Conservation (phyloP, 53 echinoderm and acorn worm genomes). For the Echinometra lucunter region DNA sequence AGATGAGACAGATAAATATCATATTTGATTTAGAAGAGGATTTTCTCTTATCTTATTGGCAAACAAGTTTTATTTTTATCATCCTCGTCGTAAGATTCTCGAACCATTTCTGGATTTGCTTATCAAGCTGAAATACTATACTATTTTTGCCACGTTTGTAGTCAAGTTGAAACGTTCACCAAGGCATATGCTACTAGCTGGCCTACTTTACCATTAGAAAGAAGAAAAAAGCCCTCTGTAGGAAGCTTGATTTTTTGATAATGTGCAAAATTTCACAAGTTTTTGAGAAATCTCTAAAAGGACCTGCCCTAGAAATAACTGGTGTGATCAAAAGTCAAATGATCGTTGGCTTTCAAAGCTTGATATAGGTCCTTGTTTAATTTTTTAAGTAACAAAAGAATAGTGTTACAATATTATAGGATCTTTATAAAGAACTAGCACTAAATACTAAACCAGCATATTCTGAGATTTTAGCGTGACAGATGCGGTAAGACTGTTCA, state of each 20-base stretch:
- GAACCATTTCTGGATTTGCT: background rate
- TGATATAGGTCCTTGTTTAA: too few species aligned
- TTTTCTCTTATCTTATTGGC: background rate
- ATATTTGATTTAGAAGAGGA: background rate
- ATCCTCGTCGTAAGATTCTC: background rate
- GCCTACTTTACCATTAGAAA: background rate
- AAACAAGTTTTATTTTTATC: background rate
- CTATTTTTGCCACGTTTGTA: background rate
- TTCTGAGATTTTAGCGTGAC: background rate
- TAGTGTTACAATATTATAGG: too few species aligned
- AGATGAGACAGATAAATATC: constrained; percentile 32
- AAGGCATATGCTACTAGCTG: background rate
- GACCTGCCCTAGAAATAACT: background rate
- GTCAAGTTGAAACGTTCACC: too few species aligned
- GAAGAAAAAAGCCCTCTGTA: background rate
- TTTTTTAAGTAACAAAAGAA: too few species aligned
- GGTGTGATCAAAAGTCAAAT: too few species aligned
- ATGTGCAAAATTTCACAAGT: background rate
- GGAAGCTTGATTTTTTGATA: background rate
- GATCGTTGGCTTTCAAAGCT: too few species aligned
- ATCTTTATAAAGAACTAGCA: too few species aligned
- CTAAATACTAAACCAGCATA: too few species aligned
- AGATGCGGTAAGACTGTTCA: background rate
- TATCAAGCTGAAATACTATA: constrained; percentile 19
- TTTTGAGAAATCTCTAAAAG: background rate